A percentile compares a stretch with the other conserved stretches of the same genome.
phyloP scores from a whole-genome alignment of 2,113 vertebrate species.

The Odocoileus hemionus region DNA sequence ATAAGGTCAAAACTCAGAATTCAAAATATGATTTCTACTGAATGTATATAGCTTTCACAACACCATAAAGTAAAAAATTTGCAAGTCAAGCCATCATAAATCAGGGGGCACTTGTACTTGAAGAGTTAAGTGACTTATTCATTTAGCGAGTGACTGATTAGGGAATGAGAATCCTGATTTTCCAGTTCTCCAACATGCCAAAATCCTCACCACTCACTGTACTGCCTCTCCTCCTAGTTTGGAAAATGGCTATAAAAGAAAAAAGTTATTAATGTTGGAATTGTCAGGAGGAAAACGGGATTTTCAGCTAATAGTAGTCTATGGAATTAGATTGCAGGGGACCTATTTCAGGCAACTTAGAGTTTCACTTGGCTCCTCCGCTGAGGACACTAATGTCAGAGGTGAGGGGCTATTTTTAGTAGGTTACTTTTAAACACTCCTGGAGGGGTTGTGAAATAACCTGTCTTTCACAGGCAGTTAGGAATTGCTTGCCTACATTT shows the following conservation, averaged over 20 bases:
- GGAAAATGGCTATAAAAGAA: not conserved
- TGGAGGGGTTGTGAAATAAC: constrained; percentile 60
- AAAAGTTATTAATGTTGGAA: not conserved
- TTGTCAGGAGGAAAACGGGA: not conserved
- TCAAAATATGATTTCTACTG: not conserved
- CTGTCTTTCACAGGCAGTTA: constrained; percentile 39
- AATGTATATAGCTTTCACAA: not conserved
- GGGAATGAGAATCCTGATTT: not conserved
- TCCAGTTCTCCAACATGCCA: not conserved
- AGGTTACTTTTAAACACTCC: not conserved
- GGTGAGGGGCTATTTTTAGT: constrained; percentile 72
- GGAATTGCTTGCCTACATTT: constrained; percentile 45
- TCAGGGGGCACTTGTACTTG: not conserved
- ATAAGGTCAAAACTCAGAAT: not conserved
- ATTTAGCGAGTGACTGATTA: not conserved
- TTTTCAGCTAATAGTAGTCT: not conserved
- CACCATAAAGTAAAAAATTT: not conserved
- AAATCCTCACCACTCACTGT: not conserved
- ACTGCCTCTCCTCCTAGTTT: not conserved
- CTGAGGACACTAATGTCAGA: constrained; percentile 27
- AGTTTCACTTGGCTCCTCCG: constrained; percentile 41
- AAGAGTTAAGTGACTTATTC: not conserved
- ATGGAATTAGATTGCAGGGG: not conserved
- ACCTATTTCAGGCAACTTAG: not conserved
- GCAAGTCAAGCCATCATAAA: not conserved